phyloP scores from a whole-genome alignment of 2,797 vertebrate genomes.

The Schizothorax lantsangensis region DNA sequence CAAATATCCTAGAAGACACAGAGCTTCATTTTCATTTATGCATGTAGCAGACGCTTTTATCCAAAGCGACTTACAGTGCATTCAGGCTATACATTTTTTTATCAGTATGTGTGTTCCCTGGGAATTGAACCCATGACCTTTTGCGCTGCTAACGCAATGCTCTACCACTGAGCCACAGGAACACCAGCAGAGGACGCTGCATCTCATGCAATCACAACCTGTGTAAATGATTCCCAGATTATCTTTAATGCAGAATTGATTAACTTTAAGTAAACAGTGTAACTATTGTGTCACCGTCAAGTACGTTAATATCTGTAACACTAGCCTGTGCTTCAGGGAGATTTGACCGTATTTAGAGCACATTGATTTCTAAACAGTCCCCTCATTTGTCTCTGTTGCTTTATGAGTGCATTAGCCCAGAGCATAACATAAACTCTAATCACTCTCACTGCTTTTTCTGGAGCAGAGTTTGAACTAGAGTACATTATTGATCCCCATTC shows the following conservation, averaged over 20 bases:
- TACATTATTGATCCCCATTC: conserved; percentile 62
- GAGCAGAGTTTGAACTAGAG: conserved; percentile 68
- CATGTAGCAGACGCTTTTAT: too few species aligned
- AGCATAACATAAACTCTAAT: conserved; percentile 1
- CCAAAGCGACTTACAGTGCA: too few species aligned
- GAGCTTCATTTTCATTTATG: not conserved
- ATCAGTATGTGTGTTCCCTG: too few species aligned
- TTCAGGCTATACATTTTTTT: too few species aligned
- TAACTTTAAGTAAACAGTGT: not conserved
- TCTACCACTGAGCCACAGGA: too few species aligned
- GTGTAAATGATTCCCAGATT: not conserved
- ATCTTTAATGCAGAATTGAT: not conserved
- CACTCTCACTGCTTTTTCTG: conserved; percentile 10
- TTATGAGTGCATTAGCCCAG: conserved; percentile 23
- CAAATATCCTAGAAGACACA: not conserved
- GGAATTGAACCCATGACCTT: too few species aligned
- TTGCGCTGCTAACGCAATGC: too few species aligned
- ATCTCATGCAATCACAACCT: not conserved
- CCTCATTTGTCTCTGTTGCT: conserved; percentile 12
- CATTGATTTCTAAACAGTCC: conserved; percentile 21
- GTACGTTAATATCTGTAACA: not conserved
- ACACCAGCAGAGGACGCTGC: conserved; percentile 30
- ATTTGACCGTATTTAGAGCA: not conserved
- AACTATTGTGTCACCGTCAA: not conserved
- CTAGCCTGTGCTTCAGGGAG: not conserved